Base-by-base conservation (phyloP, 2,797 vertebrate genomes). In the Fistularia commersonii region DNA sequence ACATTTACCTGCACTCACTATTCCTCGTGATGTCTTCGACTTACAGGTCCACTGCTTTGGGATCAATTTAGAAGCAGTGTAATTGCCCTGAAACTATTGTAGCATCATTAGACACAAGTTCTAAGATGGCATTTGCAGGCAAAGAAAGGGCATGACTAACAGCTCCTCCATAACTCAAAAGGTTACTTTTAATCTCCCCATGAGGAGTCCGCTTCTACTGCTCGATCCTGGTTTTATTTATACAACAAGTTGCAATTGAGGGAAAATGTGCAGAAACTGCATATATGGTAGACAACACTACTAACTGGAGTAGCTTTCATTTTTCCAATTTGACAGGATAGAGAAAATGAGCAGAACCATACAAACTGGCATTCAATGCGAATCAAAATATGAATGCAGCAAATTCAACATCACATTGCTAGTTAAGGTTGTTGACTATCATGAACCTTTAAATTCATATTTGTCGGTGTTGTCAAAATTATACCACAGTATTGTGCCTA, bases 111-210 rank as follows among this genome's bases (percentile, higher is more conserved):
- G 82, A 80, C 75, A 74, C 52, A 56, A 83, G 87, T 84, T 83
- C 85, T 80, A 86, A 82, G 79, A 87, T 87, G 86, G 85, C 88
- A 91, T 90, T 90, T 90, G 74, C 79, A 71, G 72, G 66, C 55
- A 90, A 87, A 85, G 83, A 91, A 92, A 92, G 90, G 89, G 85
- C 89, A 91, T 80, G 61, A 79, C 81, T 89, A 91, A 91, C 89
- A 87, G 87, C 85, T 89, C 87, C 85, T 79, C 76, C 70, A 76
- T 84, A 81, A 82, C 71, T 77, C 69, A 73, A 91, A 92, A 92
- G 89, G 91, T 92, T 91, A 92, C 83, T 84, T 91, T 91, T 91
- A 91, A 92, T 91, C 89, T 90, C 84, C 83, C 82, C 73, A 83
- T 77, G 79, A 89, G 83, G 80, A 86, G 88, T 87, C 74, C 54